These are phyloP conservation scores for Nothoprocta pentlandii DNA, from an alignment of 2,113 vertebrate genomes.

Conservation along the genomic window DNA sequence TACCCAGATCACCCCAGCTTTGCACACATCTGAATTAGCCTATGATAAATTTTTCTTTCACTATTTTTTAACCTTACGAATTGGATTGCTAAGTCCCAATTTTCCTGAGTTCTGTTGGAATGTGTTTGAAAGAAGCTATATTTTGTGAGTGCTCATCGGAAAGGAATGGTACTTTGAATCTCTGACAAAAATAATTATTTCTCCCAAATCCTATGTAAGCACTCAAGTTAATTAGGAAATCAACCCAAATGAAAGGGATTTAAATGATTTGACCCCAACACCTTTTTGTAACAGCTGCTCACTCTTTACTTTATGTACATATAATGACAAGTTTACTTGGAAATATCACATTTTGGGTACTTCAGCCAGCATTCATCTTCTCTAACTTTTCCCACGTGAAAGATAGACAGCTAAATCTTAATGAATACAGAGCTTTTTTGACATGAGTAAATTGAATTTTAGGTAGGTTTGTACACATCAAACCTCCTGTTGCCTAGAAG, in stretches of 20 bases:
- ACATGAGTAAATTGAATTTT: background rate
- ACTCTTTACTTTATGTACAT: accelerated
- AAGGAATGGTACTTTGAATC: background rate
- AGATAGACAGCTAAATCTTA: background rate
- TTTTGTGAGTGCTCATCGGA: background rate
- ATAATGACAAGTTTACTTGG: background rate
- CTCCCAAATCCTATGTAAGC: background rate
- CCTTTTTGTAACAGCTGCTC: background rate
- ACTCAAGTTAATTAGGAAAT: background rate
- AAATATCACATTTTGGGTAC: background rate
- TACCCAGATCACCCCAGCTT: background rate
- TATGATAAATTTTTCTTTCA: background rate
- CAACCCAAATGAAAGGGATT: background rate
- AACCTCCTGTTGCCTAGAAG: background rate
- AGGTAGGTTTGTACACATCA: background rate
- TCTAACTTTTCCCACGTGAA: background rate
- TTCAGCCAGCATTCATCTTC: background rate
- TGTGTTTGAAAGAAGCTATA: background rate
- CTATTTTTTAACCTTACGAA: background rate
- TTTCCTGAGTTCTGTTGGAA: background rate
- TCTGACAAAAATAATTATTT: background rate
- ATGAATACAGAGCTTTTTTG: background rate
- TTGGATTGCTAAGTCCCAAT: background rate
- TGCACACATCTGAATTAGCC: background rate
- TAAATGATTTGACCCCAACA: background rate